phyloP scores from a whole-genome alignment of 1,140 invertebrate genomes.

The Carposina sasakii region DNA sequence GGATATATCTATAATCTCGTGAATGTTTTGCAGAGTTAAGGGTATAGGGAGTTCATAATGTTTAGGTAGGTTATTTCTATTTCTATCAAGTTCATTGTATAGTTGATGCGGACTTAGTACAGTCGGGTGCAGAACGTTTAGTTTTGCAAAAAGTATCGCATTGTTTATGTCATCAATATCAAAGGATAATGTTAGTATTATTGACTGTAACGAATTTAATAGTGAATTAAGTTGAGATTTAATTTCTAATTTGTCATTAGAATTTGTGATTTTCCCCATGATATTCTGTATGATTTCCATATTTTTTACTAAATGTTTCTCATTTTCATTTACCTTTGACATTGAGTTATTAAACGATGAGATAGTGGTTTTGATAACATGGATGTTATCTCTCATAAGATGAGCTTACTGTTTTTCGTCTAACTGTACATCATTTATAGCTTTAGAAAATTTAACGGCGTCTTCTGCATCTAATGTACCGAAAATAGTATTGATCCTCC shows the following conservation, averaged over 20 bases:
- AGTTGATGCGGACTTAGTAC: conserved; percentile 13
- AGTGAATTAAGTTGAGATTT: neutral
- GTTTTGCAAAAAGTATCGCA: conserved; percentile 4
- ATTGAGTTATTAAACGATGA: conserved; percentile 19
- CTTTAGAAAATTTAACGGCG: too few species aligned
- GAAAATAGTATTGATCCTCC: too few species aligned
- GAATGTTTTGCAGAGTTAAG: conserved; percentile 9
- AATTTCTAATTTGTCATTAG: conserved; percentile 20
- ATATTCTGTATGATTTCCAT: neutral
- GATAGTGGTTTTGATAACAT: conserved; percentile 20
- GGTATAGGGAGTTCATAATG: conserved; percentile 1
- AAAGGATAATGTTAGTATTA: conserved; percentile 10
- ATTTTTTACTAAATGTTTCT: conserved; percentile 11
- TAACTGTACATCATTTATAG: conserved; percentile 16
- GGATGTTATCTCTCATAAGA: conserved; percentile 21
- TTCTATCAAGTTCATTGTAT: conserved; percentile 5
- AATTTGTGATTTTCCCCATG: neutral
- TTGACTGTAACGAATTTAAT: conserved; percentile 6
- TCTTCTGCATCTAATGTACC: too few species aligned
- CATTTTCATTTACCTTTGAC: conserved; percentile 18
- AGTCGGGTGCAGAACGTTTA: conserved; percentile 12
- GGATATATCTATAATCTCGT: conserved; percentile 4
- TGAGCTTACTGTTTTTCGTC: conserved; percentile 18
- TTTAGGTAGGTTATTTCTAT: conserved; percentile 5
- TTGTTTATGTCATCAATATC: conserved; percentile 14